Evolutionary conservation across 2,888 invertebrate species (phyloP).

Genomic region (Drosophila austrosaltans): DNA sequence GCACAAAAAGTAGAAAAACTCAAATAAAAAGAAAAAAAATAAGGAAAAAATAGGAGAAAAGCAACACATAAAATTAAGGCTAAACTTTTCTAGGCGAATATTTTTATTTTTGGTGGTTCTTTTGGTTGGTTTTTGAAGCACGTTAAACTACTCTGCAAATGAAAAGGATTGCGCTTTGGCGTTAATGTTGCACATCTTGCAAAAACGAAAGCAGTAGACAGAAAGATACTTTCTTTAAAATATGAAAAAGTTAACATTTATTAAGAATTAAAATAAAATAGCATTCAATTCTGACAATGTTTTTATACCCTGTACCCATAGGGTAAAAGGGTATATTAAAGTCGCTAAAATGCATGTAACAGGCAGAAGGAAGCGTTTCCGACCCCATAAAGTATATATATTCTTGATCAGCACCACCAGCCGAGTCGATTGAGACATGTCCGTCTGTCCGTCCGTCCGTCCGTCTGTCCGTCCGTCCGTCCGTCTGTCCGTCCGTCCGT

Average conservation of each 20-base stretch:
- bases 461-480: no score
- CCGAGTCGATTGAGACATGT: no score
- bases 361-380: no score
- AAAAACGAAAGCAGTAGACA: neutral
- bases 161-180: neutral
- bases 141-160: neutral
- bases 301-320: no score
- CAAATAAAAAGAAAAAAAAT: constrained; percentile 25
- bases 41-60: constrained; percentile 22
- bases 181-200: neutral
- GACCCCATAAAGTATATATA: no score
- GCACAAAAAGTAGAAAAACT: constrained; percentile 15
- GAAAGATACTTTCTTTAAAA: neutral
- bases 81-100: constrained; percentile 51
- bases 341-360: no score
- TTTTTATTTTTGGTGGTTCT: constrained; percentile 31
- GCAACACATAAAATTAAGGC: constrained; percentile 33
- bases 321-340: no score
- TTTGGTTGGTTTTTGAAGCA: constrained; percentile 12
- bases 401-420: no score
- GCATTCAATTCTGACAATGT: neutral
- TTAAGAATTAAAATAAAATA: neutral
- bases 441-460: no score
- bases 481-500: no score
- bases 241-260: neutral